A percentile compares a stretch with the other conserved stretches of the same genome.
Conservation (phyloP, 2,888 invertebrate species). For the Folsomia manolachei region DNA sequence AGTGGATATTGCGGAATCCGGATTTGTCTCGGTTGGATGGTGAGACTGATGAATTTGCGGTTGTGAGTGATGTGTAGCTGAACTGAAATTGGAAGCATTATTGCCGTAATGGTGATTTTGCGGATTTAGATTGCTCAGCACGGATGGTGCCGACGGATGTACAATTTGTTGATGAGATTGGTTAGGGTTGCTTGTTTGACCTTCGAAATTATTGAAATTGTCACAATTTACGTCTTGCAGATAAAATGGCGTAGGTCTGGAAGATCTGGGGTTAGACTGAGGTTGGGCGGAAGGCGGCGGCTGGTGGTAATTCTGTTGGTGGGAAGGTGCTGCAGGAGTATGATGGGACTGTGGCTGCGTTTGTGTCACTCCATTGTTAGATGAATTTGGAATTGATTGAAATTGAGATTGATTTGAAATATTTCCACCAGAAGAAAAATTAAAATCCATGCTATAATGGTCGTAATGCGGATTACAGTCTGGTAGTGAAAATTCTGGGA, state of each 20-base stretch:
- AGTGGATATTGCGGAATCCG: background rate
- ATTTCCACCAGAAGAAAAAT: background rate
- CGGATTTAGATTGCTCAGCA: too few relatives aligned
- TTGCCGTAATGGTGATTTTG: background rate
- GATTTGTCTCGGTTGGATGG: background rate
- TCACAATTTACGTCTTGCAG: conserved; percentile 19
- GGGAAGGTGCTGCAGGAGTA: background rate
- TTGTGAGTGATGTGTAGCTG: too few relatives aligned
- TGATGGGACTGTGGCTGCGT: background rate
- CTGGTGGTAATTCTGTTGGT: background rate
- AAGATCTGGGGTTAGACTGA: background rate
- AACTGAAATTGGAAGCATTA: too few relatives aligned
- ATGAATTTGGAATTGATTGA: background rate
- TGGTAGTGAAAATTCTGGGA: background rate
- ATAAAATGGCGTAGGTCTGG: conserved; percentile 21
- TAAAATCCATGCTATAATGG: background rate
- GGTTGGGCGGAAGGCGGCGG: background rate
- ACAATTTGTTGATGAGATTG: background rate
- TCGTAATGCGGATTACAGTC: conserved; percentile 1
- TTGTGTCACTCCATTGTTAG: too few relatives aligned
- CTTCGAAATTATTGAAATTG: background rate
- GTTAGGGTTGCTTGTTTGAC: background rate
- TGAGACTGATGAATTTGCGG: background rate
- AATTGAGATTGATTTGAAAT: background rate
- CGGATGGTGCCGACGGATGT: background rate